Conservation (phyloP, 2,113 vertebrate genomes). For the Ptyas mucosa region DNA sequence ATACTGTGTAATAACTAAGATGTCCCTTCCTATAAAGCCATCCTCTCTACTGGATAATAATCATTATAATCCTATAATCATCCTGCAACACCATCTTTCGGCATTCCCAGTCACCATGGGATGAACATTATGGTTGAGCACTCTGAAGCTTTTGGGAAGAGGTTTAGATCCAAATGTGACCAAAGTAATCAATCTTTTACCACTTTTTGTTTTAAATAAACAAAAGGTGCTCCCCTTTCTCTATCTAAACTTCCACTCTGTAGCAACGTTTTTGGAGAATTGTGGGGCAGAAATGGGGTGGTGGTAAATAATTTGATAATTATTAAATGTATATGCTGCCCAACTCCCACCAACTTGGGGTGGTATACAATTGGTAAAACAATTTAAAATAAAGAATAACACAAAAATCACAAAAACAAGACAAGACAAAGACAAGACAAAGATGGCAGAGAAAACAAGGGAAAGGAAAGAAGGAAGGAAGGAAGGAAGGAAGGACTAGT, state of each 20-base stretch:
- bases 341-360: neutral
- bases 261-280: neutral
- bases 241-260: neutral
- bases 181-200: neutral
- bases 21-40: neutral
- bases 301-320: neutral
- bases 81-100: neutral
- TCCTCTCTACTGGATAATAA: neutral
- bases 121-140: neutral
- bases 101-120: neutral
- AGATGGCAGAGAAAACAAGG: neutral
- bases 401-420: neutral
- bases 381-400: neutral
- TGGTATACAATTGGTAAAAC: neutral
- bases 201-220: neutral
- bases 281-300: neutral
- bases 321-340: neutral
- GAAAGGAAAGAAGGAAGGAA: too few species aligned
- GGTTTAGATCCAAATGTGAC: neutral
- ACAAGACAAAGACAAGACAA: neutral
- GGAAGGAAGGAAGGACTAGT: neutral
- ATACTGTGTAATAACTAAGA: neutral
- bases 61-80: neutral
- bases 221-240: neutral
- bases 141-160: neutral